A percentile compares a stretch with the other conserved stretches of the same genome.
phyloP scores from a whole-genome alignment of 2,888 invertebrate genomes.

The Pachliopta kotzebuea region DNA sequence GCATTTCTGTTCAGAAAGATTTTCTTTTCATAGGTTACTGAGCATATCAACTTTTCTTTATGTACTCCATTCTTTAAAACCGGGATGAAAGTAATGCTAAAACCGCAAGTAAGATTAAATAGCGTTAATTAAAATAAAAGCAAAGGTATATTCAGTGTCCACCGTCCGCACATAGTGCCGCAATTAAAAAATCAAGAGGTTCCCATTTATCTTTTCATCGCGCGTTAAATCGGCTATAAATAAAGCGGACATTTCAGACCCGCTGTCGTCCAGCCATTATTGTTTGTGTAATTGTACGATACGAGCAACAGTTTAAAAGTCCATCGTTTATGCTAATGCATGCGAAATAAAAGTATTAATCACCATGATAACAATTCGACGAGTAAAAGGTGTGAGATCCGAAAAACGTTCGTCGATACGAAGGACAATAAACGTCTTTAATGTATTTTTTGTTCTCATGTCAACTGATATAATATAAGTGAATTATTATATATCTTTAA shows the following conservation, averaged over 20 bases:
- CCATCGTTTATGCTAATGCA: constrained; percentile 63
- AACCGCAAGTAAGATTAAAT: constrained; percentile 1
- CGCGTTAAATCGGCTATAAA: constrained; percentile 51
- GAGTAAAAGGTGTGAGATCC: constrained; percentile 25
- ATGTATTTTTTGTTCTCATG: constrained; percentile 1
- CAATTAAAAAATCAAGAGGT: constrained; percentile 30
- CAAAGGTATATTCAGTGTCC: neutral
- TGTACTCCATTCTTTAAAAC: neutral
- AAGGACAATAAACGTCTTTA: constrained; percentile 16
- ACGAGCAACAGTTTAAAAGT: constrained; percentile 45
- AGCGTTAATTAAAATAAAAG: constrained; percentile 23
- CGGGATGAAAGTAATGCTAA: neutral
- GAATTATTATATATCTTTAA: constrained; percentile 10
- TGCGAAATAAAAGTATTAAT: constrained; percentile 55
- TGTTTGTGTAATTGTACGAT: constrained; percentile 70
- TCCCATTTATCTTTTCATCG: constrained; percentile 36
- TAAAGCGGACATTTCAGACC: constrained; percentile 48
- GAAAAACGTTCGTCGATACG: constrained; percentile 5
- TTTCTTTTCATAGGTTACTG: neutral
- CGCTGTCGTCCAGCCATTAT: constrained; percentile 59
- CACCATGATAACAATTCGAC: constrained; percentile 44
- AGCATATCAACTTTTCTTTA: neutral
- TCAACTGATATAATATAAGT: constrained; percentile 1
- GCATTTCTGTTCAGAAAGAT: neutral
- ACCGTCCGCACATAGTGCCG: constrained; percentile 8